Evolutionary conservation across 1,140 invertebrate species (phyloP).

Genomic region (Musca domestica): DNA sequence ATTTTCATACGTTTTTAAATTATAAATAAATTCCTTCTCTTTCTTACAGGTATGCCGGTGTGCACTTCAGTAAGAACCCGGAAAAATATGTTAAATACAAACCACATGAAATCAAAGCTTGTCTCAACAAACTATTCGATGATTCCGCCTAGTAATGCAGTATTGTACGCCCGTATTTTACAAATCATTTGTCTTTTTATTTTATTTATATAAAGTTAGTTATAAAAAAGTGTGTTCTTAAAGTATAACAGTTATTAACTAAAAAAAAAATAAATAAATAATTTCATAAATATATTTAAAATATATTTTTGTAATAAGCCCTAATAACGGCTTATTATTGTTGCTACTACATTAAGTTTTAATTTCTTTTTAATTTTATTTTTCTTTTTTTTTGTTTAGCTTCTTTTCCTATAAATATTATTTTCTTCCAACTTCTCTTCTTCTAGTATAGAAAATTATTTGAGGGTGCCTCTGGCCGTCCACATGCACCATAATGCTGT

Average conservation of each 20-base stretch:
- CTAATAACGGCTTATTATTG: no score
- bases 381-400: no score
- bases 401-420: no score
- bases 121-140: slow-evolving; percentile 86
- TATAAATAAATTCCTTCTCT: no score
- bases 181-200: slow-evolving; percentile 12
- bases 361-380: neutral
- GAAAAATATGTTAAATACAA: slow-evolving; percentile 94
- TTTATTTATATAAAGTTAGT: slow-evolving; percentile 23
- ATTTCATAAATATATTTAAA: slow-evolving; percentile 16
- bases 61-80: slow-evolving; percentile 87
- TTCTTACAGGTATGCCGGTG: slow-evolving; percentile 61
- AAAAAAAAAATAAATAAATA: slow-evolving; percentile 24
- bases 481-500: slow-evolving; percentile 51
- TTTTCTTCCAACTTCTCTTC: neutral
- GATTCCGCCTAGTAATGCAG: slow-evolving; percentile 54
- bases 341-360: neutral
- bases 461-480: slow-evolving; percentile 49
- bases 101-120: slow-evolving; percentile 74
- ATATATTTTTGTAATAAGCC: neutral
- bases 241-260: slow-evolving; percentile 19
- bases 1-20: no score
- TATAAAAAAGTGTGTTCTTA: slow-evolving; percentile 21
- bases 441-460: slow-evolving; percentile 49
- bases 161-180: neutral